Evolutionary conservation across 2,113 vertebrate species (phyloP).

Genomic region (Gymnobelideus leadbeateri): DNA sequence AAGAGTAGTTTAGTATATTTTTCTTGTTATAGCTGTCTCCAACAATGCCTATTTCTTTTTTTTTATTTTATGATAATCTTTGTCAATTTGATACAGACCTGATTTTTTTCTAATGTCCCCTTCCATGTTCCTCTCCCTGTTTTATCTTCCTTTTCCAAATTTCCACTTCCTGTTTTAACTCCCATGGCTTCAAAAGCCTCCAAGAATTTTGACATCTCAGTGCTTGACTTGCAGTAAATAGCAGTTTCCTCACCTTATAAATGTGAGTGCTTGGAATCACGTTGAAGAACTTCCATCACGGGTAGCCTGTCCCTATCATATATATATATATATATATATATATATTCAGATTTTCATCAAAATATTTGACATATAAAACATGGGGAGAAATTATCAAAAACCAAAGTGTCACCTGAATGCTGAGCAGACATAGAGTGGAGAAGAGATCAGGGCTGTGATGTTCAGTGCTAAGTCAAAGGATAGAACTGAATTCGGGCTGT

Average conservation of each 20-base stretch:
- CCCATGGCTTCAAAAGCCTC: neutral
- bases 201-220: neutral
- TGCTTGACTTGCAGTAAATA: neutral
- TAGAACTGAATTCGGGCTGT: neutral
- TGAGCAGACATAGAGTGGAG: neutral
- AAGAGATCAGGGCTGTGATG: neutral
- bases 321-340: neutral
- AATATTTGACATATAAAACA: neutral
- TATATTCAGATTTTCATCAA: neutral
- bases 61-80: neutral
- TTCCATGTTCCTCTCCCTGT: neutral
- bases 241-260: neutral
- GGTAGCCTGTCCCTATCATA: neutral
- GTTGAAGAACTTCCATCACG: neutral
- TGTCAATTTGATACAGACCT: neutral
- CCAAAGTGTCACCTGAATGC: neutral
- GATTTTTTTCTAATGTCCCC: neutral
- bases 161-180: neutral
- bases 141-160: neutral
- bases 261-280: neutral
- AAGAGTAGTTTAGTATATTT: neutral
- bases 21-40: neutral
- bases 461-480: constrained; percentile 23
- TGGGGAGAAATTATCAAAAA: neutral
- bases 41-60: neutral